Conservation (phyloP, 2,888 invertebrate genomes). For the Cistogaster globosa region DNA sequence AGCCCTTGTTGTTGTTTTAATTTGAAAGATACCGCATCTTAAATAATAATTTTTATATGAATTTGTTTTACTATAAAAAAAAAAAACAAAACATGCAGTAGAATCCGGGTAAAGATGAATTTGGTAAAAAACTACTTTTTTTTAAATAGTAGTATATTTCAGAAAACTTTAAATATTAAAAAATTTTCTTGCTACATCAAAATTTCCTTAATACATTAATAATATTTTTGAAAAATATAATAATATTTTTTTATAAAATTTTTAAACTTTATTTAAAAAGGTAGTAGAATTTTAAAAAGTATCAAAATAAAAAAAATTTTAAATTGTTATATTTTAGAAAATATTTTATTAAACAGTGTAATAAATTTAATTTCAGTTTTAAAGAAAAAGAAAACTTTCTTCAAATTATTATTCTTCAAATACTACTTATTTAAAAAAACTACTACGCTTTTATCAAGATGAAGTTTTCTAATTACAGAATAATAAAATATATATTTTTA, state of each 20-base stretch:
- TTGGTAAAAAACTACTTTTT: neutral
- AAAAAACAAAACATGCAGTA: neutral
- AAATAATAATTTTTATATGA: slow-evolving; percentile 69
- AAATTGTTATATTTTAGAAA: neutral
- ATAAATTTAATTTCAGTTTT: no score
- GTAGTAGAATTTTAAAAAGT: neutral
- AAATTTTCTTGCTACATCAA: no score
- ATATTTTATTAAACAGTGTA: no score
- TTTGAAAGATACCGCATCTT: slow-evolving; percentile 69
- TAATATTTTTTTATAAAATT: neutral
- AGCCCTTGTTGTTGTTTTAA: slow-evolving; percentile 47
- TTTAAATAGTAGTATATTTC: neutral
- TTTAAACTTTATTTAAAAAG: neutral
- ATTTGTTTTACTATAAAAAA: slow-evolving; percentile 37
- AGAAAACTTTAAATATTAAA: no score
- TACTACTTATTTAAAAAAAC: neutral
- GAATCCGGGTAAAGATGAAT: neutral
- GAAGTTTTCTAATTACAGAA: no score
- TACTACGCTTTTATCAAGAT: neutral
- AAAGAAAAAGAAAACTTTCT: no score
- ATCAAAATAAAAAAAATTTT: neutral
- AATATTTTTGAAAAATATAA: no score
- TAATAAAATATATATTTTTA: no score
- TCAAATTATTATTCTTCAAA: no score
- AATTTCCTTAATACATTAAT: no score